A percentile compares a stretch with the other conserved stretches of the same genome.
phyloP scores from a whole-genome alignment of 2,888 invertebrate species.

The Prenolepis imparis region DNA sequence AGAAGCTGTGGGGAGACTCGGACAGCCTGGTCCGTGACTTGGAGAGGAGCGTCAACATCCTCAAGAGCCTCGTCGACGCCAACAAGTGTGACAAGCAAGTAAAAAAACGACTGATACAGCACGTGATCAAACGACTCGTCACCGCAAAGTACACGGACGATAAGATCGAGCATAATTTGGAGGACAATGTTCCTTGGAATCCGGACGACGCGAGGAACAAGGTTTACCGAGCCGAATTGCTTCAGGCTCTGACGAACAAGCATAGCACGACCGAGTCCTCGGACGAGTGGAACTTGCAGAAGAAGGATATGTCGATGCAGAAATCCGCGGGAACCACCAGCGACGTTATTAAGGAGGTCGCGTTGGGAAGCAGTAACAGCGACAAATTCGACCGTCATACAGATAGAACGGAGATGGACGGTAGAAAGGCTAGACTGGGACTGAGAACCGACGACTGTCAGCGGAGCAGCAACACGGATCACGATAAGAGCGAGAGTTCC shows the following conservation, averaged over 20 bases:
- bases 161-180: slow-evolving; percentile 82
- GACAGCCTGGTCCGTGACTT: slow-evolving; percentile 88
- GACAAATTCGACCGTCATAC: slow-evolving; percentile 83
- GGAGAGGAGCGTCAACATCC: slow-evolving; percentile 88
- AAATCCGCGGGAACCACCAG: slow-evolving; percentile 71
- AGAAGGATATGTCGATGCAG: slow-evolving; percentile 65
- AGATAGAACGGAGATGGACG: slow-evolving; percentile 83
- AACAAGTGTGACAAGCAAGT: slow-evolving; percentile 88
- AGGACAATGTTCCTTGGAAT: slow-evolving; percentile 86
- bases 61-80: slow-evolving; percentile 88
- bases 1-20: slow-evolving; percentile 85
- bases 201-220: slow-evolving; percentile 84
- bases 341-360: slow-evolving; percentile 72
- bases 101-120: slow-evolving; percentile 89
- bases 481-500: slow-evolving; percentile 83
- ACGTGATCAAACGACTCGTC: slow-evolving; percentile 89
- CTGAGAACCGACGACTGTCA: slow-evolving; percentile 81
- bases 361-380: slow-evolving; percentile 80
- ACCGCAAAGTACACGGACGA: slow-evolving; percentile 89
- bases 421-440: slow-evolving; percentile 84
- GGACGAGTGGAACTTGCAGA: slow-evolving; percentile 82
- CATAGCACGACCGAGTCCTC: slow-evolving; percentile 82
- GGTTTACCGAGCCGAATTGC: slow-evolving; percentile 82
- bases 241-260: slow-evolving; percentile 82
- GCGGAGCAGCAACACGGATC: slow-evolving; percentile 76